Evolutionary conservation across 1,140 invertebrate genomes (phyloP), one percentile per base, ranked within the genome.

Genomic region (Lineus longissimus): DNA sequence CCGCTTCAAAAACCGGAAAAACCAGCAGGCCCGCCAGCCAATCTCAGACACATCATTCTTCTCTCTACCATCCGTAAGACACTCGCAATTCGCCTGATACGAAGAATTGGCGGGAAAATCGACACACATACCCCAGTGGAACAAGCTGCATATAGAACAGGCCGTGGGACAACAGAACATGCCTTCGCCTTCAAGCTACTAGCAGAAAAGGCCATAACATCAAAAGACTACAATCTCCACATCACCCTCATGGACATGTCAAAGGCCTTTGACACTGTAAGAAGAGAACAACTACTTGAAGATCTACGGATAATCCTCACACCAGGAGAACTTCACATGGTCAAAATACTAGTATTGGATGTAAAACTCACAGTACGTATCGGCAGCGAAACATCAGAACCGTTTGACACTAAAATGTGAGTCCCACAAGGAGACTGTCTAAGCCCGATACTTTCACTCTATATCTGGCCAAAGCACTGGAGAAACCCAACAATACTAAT

Each of bases 391-490:
- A 51, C n/a, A 51, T 23, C 47, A 15, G 36, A 61, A 61, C 1
- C 27, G 13, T 61, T 61, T 2, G 27, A 6, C 22, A 61, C 25
- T 4, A 43, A 61, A 23, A 22, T 51, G 36, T 43, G 59, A 25
- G 25, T 29, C 40, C 59, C 59, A 29, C 59, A 51, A 51, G 59
- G 59, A 45, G 59, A 61, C 27, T 54, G 59, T 27, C 59, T 61
- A 13, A 61, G 59, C 31, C 25, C 59, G n/a, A 61, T 51, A 15
- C 40, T 61, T 61, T 61, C n/a, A 51, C 36, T 15, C 59, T 61
- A 29, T 61, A 61, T 54, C 59, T 61, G 13, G 59, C 59, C 15
- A 61, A 31, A 51, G 7, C 59, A 15, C 59, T 54, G 11, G 11
- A 11, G 40, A 43, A 43, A 51, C 47, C 6, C 4, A n/a, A 51